phyloP scores from a whole-genome alignment of 2,797 vertebrate species.

The Meda fulgida region DNA sequence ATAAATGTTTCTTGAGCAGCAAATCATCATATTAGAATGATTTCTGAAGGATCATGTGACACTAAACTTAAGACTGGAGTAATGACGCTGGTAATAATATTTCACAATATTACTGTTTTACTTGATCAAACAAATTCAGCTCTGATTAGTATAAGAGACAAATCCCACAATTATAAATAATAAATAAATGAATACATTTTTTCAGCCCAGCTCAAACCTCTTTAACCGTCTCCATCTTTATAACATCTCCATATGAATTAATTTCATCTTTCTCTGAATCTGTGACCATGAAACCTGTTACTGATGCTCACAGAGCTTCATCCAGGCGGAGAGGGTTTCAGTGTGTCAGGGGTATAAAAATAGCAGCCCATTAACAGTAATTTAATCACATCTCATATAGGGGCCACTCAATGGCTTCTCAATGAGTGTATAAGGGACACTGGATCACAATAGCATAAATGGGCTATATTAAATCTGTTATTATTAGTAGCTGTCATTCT shows the following conservation, averaged over 20 bases:
- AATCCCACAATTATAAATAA: background rate
- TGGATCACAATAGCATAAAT: conserved; percentile 29
- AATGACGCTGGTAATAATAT: background rate
- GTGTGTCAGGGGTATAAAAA: conserved; percentile 64
- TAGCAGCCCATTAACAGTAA: conserved; percentile 66
- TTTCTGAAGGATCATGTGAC: background rate
- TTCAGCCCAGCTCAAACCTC: background rate
- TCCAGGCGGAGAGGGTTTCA: conserved; percentile 3
- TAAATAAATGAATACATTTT: too few relatives aligned
- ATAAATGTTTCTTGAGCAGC: too few relatives aligned
- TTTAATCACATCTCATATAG: conserved; percentile 62
- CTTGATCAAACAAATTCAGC: background rate
- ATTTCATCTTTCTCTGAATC: background rate
- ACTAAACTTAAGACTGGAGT: background rate
- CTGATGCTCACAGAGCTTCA: background rate
- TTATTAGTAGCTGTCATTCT: conserved; percentile 29
- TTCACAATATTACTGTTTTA: background rate
- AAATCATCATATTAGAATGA: background rate
- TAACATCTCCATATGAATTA: background rate
- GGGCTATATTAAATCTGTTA: conserved; percentile 28
- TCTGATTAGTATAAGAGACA: background rate
- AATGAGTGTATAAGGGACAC: background rate
- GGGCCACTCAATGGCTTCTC: conserved; percentile 11
- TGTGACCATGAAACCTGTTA: conserved; percentile 2
- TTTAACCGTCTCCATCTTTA: background rate